These are phyloP conservation scores for Acronicta leporina DNA, from an alignment of 2,888 invertebrate species.

Conservation along the genomic window DNA sequence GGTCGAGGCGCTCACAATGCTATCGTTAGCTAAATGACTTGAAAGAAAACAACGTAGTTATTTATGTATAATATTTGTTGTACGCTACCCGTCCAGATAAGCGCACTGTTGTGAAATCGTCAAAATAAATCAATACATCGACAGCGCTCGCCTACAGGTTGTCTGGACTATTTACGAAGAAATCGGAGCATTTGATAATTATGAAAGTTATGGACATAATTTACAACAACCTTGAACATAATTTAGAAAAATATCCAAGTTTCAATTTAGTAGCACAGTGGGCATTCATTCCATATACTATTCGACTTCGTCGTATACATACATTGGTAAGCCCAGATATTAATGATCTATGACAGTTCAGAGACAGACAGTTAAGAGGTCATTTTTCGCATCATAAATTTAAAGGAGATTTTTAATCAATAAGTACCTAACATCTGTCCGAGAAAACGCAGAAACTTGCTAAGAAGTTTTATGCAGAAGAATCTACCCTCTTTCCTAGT, in stretches of 20 bases:
- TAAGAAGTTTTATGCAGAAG: not conserved
- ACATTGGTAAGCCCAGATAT: no score
- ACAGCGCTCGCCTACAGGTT: slow-evolving; percentile 62
- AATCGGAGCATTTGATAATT: slow-evolving; percentile 5
- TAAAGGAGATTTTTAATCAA: not conserved
- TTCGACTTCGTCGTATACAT: no score
- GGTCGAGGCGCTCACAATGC: slow-evolving; percentile 71
- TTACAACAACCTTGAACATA: slow-evolving; percentile 12
- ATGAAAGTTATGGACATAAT: no score
- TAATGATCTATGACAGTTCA: not conserved
- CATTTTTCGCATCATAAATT: not conserved
- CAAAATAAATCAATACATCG: slow-evolving; percentile 81
- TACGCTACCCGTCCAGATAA: slow-evolving; percentile 65
- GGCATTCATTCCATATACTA: slow-evolving; percentile 4
- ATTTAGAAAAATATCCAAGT: slow-evolving; percentile 7
- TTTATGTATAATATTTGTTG: slow-evolving; percentile 65
- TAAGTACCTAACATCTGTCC: not conserved
- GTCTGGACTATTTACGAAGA: slow-evolving; percentile 36
- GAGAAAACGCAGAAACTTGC: not conserved
- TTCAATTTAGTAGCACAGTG: slow-evolving; percentile 7
- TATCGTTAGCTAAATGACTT: slow-evolving; percentile 71
- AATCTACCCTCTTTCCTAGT: no score
- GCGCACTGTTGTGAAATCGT: slow-evolving; percentile 68
- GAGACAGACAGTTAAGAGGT: not conserved
- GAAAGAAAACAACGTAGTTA: slow-evolving; percentile 71